phyloP scores from a whole-genome alignment of 2,888 invertebrate genomes.

The Mycogona germanica region DNA sequence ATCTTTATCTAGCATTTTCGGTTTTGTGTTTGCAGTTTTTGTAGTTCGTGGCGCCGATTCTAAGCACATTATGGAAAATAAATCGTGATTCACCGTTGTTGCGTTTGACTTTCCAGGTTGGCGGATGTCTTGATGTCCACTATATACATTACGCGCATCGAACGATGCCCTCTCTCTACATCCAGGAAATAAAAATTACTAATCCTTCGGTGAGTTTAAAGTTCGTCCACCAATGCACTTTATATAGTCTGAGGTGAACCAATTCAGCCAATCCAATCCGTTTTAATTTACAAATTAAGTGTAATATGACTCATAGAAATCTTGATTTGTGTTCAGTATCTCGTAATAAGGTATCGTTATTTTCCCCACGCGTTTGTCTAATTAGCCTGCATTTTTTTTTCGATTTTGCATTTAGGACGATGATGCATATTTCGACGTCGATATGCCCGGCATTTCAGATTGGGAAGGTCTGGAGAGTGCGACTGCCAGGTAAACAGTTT shows the following conservation, averaged over 20 bases:
- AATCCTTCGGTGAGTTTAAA: conserved; percentile 47
- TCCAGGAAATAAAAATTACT: conserved; percentile 64
- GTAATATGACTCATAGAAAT: too few species aligned
- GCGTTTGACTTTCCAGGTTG: too few species aligned
- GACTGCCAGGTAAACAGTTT: neutral
- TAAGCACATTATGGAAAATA: too few species aligned
- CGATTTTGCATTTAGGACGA: conserved; percentile 30
- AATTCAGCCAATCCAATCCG: too few species aligned
- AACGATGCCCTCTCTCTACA: conserved; percentile 59
- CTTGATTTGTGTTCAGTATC: too few species aligned
- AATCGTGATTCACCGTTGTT: too few species aligned
- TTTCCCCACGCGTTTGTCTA: too few species aligned
- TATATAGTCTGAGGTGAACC: neutral
- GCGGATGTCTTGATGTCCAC: conserved; percentile 22
- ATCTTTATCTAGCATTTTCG: too few species aligned
- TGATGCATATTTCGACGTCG: conserved; percentile 46
- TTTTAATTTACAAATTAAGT: too few species aligned
- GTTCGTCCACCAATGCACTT: neutral
- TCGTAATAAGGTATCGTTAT: neutral
- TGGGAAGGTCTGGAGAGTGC: neutral
- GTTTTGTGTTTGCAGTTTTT: too few species aligned
- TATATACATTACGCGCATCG: conserved; percentile 63
- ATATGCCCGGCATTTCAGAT: conserved; percentile 44
- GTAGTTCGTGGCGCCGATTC: too few species aligned
- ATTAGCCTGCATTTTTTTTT: neutral